Base-by-base conservation (phyloP, 2,113 vertebrate genomes). In the Dolichallabes microphthalmus region DNA sequence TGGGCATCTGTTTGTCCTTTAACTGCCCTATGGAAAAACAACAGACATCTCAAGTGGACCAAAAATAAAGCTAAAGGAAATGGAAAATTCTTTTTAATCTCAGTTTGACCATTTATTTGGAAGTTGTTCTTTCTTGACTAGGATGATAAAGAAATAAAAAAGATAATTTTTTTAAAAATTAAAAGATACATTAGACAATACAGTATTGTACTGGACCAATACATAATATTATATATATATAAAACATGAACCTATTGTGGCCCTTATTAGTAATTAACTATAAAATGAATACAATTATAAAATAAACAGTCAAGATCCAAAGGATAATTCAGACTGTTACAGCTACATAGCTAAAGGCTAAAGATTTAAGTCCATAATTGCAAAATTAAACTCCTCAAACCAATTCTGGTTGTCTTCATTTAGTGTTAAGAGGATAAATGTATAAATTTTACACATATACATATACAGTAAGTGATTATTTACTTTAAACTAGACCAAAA, bases 1-100 rank as follows among this genome's bases (percentile, higher is more conserved):
- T 83, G 55, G 55, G 55, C 10, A 74, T 27, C 69, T 83, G 82
- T 83, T 58, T 58, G 45, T 74, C 22, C 20, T 32, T 32, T 60
- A 61, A 74, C 69, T 61, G 53, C 53, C 53, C 53, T 50, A 52
- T n/a, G 55, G 13, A 74, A 11, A 10, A 39, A 61, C 35, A 83
- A 27, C 15, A 58, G 55, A 74, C 8, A 39, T 39, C 20, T 73
- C 68, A 58, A 27, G 52, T 58, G 20, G 66, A 55, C 30, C 5
- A 58, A 66, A 52, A 66, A 64, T 52, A 52, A 39, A 80, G 22
- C 58, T 17, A n/a, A 81, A 66, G 35, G 35, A 50, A 64, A 80
- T 80, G 77, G 77, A 80, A 61, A 60, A 60, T 13, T 61, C 8
- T 13, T n/a, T 15, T 80, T 45, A 25, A 80, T 80, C 78, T 27